Evolutionary conservation across 30 jellyfish, hydroid and myxozoan genomes (phyloP).

Genomic region (Aurelia coerulea): DNA sequence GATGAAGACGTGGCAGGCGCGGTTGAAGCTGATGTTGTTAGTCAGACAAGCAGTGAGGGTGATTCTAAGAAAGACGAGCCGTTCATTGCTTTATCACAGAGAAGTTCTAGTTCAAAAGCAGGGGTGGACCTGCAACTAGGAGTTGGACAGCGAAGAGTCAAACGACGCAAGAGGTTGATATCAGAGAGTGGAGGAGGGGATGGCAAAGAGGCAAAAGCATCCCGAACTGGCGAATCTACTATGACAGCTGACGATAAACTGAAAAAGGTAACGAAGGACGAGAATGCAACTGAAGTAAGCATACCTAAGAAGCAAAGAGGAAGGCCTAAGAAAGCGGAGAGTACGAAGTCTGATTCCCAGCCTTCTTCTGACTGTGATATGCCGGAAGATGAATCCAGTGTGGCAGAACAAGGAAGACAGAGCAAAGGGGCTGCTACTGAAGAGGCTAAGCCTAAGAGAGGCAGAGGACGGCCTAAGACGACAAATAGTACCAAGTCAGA

Average conservation of each 20-base stretch:
- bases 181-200: constrained; percentile 24
- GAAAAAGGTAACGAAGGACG: not conserved
- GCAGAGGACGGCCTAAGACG: constrained; percentile 61
- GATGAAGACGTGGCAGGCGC: not conserved
- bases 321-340: no score
- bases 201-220: constrained; percentile 8
- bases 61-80: not conserved
- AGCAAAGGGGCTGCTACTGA: no score
- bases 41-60: no score
- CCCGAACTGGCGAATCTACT: not conserved
- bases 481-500: constrained; percentile 12
- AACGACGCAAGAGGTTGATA: constrained; percentile 46
- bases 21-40: not conserved
- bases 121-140: constrained; percentile 13
- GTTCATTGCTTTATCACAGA: not conserved
- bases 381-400: no score
- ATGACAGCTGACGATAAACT: constrained; percentile 15
- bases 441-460: constrained; percentile 39
- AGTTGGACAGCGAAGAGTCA: constrained; percentile 39
- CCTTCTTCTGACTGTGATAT: no score
- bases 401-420: no score
- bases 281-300: not conserved
- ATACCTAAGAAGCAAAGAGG: no score
- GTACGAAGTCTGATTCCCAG: no score
- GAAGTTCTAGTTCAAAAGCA: not conserved